Evolutionary conservation across 2,113 vertebrate genomes (phyloP).

Genomic region (Channa maculata): DNA sequence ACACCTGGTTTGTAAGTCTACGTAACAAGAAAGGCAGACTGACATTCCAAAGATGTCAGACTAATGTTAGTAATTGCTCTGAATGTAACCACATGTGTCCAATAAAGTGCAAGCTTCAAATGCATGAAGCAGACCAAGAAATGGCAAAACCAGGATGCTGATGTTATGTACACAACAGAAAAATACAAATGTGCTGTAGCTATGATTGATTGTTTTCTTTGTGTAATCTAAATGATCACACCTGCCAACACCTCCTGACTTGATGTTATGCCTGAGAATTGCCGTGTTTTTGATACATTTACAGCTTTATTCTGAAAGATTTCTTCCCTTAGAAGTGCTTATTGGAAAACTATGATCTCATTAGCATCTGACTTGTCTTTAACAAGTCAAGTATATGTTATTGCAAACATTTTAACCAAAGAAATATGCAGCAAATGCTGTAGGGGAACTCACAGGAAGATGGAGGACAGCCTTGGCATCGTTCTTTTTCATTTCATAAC

Average conservation of each 20-base stretch:
- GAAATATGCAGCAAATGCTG: no score
- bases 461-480: constrained; percentile 88
- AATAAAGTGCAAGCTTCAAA: constrained; percentile 55
- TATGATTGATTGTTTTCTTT: neutral
- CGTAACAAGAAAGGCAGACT: constrained; percentile 51
- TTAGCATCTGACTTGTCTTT: no score
- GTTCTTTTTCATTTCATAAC: constrained; percentile 86
- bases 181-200: neutral
- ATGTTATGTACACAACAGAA: neutral
- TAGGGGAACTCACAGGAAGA: constrained; percentile 85
- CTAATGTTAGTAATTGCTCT: constrained; percentile 75
- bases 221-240: neutral
- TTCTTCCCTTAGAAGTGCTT: no score
- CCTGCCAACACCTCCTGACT: neutral
- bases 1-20: constrained; percentile 66
- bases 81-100: constrained; percentile 69
- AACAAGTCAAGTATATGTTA: no score
- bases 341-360: no score
- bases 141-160: neutral
- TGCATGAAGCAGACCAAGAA: constrained; percentile 46
- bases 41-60: constrained; percentile 45
- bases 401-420: no score
- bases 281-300: neutral
- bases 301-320: neutral
- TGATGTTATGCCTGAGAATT: neutral